Evolutionary conservation across 2,113 vertebrate genomes (phyloP), one percentile per base, ranked within the genome.

Genomic region (Monarcha castaneiventris): DNA sequence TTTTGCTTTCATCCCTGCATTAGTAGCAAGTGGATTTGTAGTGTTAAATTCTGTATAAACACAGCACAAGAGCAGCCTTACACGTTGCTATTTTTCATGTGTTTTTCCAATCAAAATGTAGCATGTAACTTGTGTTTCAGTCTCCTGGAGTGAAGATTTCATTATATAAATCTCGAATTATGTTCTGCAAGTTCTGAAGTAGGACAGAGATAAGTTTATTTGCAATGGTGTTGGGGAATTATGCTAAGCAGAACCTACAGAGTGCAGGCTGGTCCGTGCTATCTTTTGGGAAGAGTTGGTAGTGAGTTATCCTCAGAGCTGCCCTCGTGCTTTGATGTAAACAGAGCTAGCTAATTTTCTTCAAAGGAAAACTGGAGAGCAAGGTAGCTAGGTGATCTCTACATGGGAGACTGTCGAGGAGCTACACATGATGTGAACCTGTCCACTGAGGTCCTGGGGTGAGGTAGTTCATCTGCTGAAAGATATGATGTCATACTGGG

Each of bases 221-320:
- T 85, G 52, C 35, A 43, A 1, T 52, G 7, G 13, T 46, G 43
- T 51, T 79, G 30, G 54, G 72, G 44, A 61, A 41, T 35, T 51
- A 23, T 1, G 0, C 22, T 66, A 62, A 74, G 41, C 35, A 64
- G 37, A 67, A 27, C 16, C 35, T 35, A 27, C 26, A 51, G 1
- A 26, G 41, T 41, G 14, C 56, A 54, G 43, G 33, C 29, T 78
- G 33, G 10, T 7, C 41, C 0, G 0, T 77, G 51, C 63, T 43
- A 1, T 59, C 17, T 37, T 76, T 49, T 63, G 54, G 62, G 58
- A 49, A 37, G 33, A 7, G 33, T 20, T 90, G 23, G 18, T 64
- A 33, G 19, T 4, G 33, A 91, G 9, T 22, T 52, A 16, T 32
- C 41, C 61, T 33, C 20, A 69, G 44, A 90, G 21, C 46, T 82